Conservation (phyloP, 2,113 vertebrate genomes). For the Strigops habroptila region DNA sequence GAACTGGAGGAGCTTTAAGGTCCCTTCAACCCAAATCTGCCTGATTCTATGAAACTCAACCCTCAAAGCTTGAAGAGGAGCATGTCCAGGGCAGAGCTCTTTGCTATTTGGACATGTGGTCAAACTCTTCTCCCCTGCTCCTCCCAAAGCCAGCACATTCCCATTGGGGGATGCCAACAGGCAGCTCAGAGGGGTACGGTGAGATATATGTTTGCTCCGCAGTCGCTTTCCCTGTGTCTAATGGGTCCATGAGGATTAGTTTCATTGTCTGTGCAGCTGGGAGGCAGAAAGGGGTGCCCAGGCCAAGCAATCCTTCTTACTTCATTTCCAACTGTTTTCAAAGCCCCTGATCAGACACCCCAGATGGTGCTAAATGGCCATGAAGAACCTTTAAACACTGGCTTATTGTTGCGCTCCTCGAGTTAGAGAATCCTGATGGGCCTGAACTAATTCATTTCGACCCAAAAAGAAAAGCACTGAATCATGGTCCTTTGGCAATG, state of each 20-base stretch:
- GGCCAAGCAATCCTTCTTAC: slow-evolving; percentile 29
- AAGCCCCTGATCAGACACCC: slow-evolving; percentile 47
- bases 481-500: slow-evolving; percentile 34
- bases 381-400: slow-evolving; percentile 46
- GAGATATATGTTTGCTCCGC: background rate
- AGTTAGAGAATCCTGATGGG: slow-evolving; percentile 54
- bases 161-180: rapidly evolving
- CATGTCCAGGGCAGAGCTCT: background rate
- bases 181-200: background rate
- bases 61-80: background rate
- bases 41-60: background rate
- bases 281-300: background rate
- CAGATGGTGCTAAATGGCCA: slow-evolving; percentile 61
- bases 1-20: background rate
- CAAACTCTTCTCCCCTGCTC: background rate
- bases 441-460: slow-evolving; percentile 60
- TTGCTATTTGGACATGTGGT: rapidly evolving
- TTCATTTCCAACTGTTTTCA: slow-evolving; percentile 51
- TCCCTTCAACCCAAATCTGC: background rate
- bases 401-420: slow-evolving; percentile 19
- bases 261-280: slow-evolving; percentile 20
- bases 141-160: background rate
- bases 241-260: background rate
- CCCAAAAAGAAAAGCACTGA: background rate
- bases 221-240: background rate